Evolutionary conservation across 37 sponge, comb jelly and placozoan species (phyloP).

Genomic region (Spongia lamella): DNA sequence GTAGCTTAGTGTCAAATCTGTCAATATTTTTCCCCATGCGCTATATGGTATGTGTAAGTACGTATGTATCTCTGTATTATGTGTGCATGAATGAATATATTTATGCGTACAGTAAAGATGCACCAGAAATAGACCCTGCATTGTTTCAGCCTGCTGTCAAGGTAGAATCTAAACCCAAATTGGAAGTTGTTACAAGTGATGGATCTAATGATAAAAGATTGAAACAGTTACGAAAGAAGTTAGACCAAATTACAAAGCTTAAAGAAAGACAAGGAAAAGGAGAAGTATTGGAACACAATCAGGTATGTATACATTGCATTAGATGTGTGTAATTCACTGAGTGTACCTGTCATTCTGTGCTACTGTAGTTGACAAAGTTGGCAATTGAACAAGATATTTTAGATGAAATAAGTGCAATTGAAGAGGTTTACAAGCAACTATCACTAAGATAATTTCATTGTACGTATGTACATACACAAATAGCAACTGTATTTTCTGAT

Average conservation of each 20-base stretch:
- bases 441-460: too few relatives aligned
- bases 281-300: constrained; percentile 55
- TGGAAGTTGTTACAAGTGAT: not conserved
- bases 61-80: constrained; percentile 1
- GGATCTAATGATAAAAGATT: constrained; percentile 40
- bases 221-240: constrained; percentile 46
- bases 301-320: constrained; percentile 28
- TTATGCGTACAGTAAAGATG: constrained; percentile 19
- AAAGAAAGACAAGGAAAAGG: constrained; percentile 44
- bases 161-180: not conserved
- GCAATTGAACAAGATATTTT: too few relatives aligned
- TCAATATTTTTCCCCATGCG: too few relatives aligned
- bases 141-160: not conserved
- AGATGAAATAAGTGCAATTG: too few relatives aligned
- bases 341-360: too few relatives aligned
- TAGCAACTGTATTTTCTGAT: too few relatives aligned
- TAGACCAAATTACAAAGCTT: constrained; percentile 53
- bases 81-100: not conserved
- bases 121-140: constrained; percentile 28
- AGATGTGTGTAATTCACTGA: too few relatives aligned
- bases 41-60: constrained; percentile 2
- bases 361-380: too few relatives aligned
- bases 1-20: not conserved
- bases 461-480: too few relatives aligned
- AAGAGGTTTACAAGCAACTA: too few relatives aligned